Conservation (phyloP, 1,140 invertebrate species). For the Chelonus insularis region DNA sequence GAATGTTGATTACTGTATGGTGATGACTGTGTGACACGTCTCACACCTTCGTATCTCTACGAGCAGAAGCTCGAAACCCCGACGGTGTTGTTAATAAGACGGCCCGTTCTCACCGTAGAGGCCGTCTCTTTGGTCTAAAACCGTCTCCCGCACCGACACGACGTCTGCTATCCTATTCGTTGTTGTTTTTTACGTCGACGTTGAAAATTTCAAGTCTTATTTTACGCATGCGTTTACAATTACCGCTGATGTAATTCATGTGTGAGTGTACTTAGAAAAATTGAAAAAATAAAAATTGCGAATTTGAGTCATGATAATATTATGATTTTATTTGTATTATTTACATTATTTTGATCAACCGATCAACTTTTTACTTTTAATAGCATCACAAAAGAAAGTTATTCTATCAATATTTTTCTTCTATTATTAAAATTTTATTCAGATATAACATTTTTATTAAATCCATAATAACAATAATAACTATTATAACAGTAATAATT, state of each 20-base stretch:
- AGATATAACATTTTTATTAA: too few relatives aligned
- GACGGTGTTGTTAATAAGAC: conserved; percentile 18
- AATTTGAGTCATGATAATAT: too few relatives aligned
- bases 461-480: too few relatives aligned
- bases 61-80: conserved; percentile 14
- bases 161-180: not conserved
- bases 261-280: not conserved
- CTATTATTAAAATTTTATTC: too few relatives aligned
- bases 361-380: too few relatives aligned
- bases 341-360: too few relatives aligned
- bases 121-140: conserved; percentile 34
- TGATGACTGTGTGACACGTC: not conserved
- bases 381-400: too few relatives aligned
- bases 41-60: not conserved
- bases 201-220: not conserved
- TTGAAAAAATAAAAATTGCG: too few relatives aligned
- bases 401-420: too few relatives aligned
- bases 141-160: conserved; percentile 20
- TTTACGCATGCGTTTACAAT: conserved; percentile 10
- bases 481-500: too few relatives aligned
- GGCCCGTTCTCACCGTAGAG: conserved; percentile 25
- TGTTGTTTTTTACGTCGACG: not conserved
- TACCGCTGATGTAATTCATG: conserved; percentile 6
- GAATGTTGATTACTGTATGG: not conserved
- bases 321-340: too few relatives aligned